These are phyloP conservation scores for Trissolcus japonicus DNA, from an alignment of 2,888 invertebrate species.

Conservation along the genomic window DNA sequence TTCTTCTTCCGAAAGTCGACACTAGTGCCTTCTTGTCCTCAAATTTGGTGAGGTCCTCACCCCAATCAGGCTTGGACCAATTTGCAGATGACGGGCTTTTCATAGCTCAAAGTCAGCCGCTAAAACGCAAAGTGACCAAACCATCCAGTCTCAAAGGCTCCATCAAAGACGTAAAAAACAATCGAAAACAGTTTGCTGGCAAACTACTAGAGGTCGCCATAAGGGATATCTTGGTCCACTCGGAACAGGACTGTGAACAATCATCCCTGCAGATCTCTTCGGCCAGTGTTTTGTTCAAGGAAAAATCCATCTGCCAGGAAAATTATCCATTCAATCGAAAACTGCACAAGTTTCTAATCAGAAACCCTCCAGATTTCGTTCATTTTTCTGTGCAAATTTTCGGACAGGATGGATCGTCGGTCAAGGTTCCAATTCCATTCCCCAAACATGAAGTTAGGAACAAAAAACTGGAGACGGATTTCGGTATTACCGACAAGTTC, in stretches of 20 bases:
- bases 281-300: slow-evolving; percentile 66
- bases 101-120: slow-evolving; percentile 61
- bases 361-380: slow-evolving; percentile 62
- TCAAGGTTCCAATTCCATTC: slow-evolving; percentile 68
- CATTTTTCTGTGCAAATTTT: slow-evolving; percentile 66
- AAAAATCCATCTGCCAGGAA: slow-evolving; percentile 67
- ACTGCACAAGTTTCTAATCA: slow-evolving; percentile 69
- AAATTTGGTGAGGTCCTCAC: slow-evolving; percentile 29
- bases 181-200: slow-evolving; percentile 57
- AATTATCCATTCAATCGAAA: slow-evolving; percentile 70
- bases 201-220: slow-evolving; percentile 70
- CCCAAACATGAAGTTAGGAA: slow-evolving; percentile 66
- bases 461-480: slow-evolving; percentile 67
- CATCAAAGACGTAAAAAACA: slow-evolving; percentile 57
- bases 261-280: slow-evolving; percentile 61
- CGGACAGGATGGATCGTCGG: slow-evolving; percentile 60
- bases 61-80: slow-evolving; percentile 24
- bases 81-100: slow-evolving; percentile 66
- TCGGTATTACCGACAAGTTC: slow-evolving; percentile 64
- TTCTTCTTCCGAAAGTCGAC: slow-evolving; percentile 1
- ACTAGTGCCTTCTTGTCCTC: slow-evolving; percentile 50
- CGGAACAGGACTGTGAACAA: slow-evolving; percentile 41
- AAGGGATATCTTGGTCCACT: slow-evolving; percentile 65
- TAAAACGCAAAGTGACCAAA: slow-evolving; percentile 65
- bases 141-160: slow-evolving; percentile 54